Base-by-base conservation (phyloP, 2,113 vertebrate species). In the Chauna torquata region DNA sequence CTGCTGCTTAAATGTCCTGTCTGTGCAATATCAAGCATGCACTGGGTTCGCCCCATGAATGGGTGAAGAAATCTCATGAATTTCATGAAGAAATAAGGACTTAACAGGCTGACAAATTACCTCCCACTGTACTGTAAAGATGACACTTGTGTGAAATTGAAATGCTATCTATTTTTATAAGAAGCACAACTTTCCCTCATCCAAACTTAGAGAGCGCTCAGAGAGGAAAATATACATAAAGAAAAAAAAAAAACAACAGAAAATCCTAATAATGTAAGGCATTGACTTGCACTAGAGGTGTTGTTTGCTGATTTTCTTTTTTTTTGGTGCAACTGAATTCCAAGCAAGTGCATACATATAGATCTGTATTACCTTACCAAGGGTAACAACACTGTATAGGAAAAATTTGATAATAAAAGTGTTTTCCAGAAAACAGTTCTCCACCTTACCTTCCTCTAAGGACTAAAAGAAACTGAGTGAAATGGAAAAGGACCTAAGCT, bases 371-470 rank as follows among this genome's bases (percentile, higher is more conserved):
- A 81, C 59, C 80, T 86, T 80, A 68, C 30, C 65, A 50, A 12
- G n/a, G 89, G 61, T 91, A 80, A 78, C 40, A 90, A 82, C 55
- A 61, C 83, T 90, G 59, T 78, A 89, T 25, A 92, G 65, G 55
- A 78, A 49, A 62, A 90, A 82, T 97, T 98, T 98, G 84, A 96
- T 97, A 98, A 95, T 98, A 98, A 98, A 98, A 94, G 7, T 34
- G 50, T 74, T 98, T 97, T 96, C 96, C 97, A 96, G n/a, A 84
- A 93, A 90, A 74, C 22, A 74, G 38, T 52, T 45, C 24, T 34
- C 27, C 74, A 36, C 36, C 16, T 85, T 34, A 2, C n/a, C 61
- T 86, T 75, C 13, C n/a, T 30, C 23, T 2, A 45, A 82, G 68
- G 6, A 7, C 7, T 10, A 25, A n/a, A 6, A 52, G 47, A 42